Evolutionary conservation across 92 coral and sea anemone species (phyloP).

Genomic region (Diadumene lineata): DNA sequence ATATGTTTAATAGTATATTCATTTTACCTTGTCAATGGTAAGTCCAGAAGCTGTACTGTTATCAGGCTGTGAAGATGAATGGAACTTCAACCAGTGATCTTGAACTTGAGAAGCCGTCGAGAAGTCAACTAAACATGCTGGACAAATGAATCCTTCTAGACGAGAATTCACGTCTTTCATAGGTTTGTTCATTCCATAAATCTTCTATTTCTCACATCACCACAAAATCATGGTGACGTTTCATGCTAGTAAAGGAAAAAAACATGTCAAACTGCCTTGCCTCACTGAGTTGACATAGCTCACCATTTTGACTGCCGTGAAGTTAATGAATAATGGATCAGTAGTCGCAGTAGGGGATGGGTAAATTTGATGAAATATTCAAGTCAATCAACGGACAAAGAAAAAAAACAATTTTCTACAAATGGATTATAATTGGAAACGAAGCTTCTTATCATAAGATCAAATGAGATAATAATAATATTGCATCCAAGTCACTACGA

Average conservation of each 20-base stretch:
- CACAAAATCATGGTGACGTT: not conserved
- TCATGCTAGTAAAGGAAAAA: slow-evolving; percentile 10
- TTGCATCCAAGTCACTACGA: too few species aligned
- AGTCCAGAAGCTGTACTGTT: slow-evolving; percentile 32
- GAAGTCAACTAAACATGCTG: slow-evolving; percentile 87
- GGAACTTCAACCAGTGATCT: slow-evolving; percentile 83
- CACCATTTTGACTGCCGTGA: not conserved
- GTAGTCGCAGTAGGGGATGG: too few species aligned
- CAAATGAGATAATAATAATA: too few species aligned
- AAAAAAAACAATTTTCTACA: too few species aligned
- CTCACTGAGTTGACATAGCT: slow-evolving; percentile 1
- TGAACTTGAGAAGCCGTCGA: slow-evolving; percentile 76
- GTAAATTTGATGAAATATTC: too few species aligned
- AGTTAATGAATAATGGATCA: not conserved
- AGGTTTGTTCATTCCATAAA: slow-evolving; percentile 85
- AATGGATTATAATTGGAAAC: too few species aligned
- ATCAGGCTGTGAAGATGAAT: slow-evolving; percentile 35
- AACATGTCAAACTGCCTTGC: not conserved
- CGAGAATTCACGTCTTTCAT: slow-evolving; percentile 52
- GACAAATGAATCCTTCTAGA: slow-evolving; percentile 97
- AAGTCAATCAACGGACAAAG: too few species aligned
- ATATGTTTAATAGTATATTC: not conserved
- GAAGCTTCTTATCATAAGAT: too few species aligned
- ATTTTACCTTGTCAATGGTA: slow-evolving; percentile 20
- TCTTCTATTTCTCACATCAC: slow-evolving; percentile 32